Conservation (phyloP, 1,140 invertebrate species). For the Drosophila malerkotliana region DNA sequence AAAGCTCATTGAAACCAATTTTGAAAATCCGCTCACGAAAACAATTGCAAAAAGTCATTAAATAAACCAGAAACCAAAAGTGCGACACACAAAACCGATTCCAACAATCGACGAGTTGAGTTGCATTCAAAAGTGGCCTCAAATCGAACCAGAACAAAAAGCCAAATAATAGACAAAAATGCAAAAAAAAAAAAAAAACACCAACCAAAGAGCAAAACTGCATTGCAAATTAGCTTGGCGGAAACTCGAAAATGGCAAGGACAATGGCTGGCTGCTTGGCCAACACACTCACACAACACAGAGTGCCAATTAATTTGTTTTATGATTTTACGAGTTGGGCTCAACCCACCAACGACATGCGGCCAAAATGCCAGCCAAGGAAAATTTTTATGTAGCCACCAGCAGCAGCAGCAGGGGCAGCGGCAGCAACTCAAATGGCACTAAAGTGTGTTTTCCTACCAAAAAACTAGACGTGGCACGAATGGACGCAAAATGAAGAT, state of each 20-base stretch:
- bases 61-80: constrained; percentile 80
- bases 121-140: constrained; percentile 70
- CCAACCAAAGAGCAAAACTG: constrained; percentile 20
- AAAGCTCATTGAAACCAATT: constrained; percentile 69
- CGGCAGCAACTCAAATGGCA: constrained; percentile 65
- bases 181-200: background rate
- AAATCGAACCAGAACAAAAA: constrained; percentile 34
- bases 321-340: constrained; percentile 74
- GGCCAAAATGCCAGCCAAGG: constrained; percentile 51
- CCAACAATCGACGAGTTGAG: constrained; percentile 57
- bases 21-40: constrained; percentile 82
- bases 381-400: constrained; percentile 70
- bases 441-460: constrained; percentile 66
- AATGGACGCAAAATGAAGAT: constrained; percentile 46
- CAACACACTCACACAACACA: constrained; percentile 18
- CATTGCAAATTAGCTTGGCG: constrained; percentile 54
- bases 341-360: constrained; percentile 46
- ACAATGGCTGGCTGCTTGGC: constrained; percentile 31
- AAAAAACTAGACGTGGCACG: constrained; percentile 45
- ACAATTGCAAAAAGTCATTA: constrained; percentile 80
- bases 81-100: constrained; percentile 54
- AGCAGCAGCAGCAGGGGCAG: constrained; percentile 10
- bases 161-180: constrained; percentile 2
- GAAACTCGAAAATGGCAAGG: constrained; percentile 53
- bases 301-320: constrained; percentile 77